phyloP scores from a whole-genome alignment of 1,140 invertebrate species.

The Hycleus phaleratus region DNA sequence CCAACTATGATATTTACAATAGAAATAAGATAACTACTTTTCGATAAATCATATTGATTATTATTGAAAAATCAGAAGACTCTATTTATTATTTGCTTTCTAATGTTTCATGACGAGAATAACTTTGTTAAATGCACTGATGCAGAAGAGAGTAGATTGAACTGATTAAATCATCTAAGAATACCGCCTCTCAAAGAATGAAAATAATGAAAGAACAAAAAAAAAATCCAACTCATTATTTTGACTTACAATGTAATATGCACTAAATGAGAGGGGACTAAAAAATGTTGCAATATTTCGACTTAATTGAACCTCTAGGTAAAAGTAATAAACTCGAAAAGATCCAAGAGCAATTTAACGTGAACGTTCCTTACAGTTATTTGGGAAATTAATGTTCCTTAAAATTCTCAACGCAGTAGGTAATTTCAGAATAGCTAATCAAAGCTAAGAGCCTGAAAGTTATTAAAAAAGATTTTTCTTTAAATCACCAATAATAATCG shows the following conservation, averaged over 20 bases:
- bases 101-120: too few relatives aligned
- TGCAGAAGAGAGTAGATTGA: neutral
- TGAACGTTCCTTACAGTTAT: constrained; percentile 8
- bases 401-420: neutral
- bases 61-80: too few relatives aligned
- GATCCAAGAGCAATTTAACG: constrained; percentile 8
- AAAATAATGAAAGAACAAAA: constrained; percentile 6
- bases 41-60: too few relatives aligned
- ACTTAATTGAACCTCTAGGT: constrained; percentile 14
- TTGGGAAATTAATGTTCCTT: constrained; percentile 6
- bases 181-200: constrained; percentile 1
- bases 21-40: too few relatives aligned
- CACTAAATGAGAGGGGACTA: constrained; percentile 9
- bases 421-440: neutral
- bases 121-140: too few relatives aligned
- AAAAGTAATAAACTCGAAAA: constrained; percentile 12
- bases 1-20: too few relatives aligned
- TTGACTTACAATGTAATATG: constrained; percentile 13
- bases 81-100: too few relatives aligned
- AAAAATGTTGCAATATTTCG: constrained; percentile 14
- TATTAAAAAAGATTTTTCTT: neutral
- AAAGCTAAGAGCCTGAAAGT: neutral
- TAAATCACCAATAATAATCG: neutral
- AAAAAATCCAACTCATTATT: constrained; percentile 11
- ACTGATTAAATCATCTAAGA: constrained; percentile 12